Conservation (phyloP, 2,888 invertebrate genomes). For the Ceraclea dissimilis region DNA sequence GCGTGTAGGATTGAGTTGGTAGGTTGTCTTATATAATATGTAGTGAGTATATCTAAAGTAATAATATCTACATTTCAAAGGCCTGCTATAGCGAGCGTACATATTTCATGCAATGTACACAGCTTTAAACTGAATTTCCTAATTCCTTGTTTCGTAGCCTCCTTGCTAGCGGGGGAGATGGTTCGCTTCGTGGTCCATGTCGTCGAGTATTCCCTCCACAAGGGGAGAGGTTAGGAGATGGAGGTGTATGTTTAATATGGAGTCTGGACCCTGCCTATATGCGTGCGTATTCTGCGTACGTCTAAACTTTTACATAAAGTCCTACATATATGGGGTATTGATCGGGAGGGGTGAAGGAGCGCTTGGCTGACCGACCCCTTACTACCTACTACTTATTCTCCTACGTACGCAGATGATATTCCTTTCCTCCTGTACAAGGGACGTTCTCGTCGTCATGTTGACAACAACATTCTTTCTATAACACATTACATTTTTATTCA, state of each 20-base stretch:
- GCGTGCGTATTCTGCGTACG: slow-evolving; percentile 25
- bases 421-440: slow-evolving; percentile 17
- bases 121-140: slow-evolving; percentile 11
- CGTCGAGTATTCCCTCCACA: slow-evolving; percentile 10
- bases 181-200: slow-evolving; percentile 12
- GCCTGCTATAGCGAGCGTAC: slow-evolving; percentile 1
- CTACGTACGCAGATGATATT: slow-evolving; percentile 25
- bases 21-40: no score
- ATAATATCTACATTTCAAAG: neutral
- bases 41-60: no score
- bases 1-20: no score
- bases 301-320: slow-evolving; percentile 27
- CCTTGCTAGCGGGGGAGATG: neutral
- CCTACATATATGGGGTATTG: slow-evolving; percentile 27
- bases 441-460: neutral
- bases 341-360: slow-evolving; percentile 21
- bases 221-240: neutral
- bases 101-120: slow-evolving; percentile 5
- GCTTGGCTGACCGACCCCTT: slow-evolving; percentile 14
- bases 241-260: slow-evolving; percentile 14
- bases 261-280: slow-evolving; percentile 14
- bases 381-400: neutral
- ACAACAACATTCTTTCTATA: neutral
- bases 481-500: neutral
- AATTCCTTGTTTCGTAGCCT: slow-evolving; percentile 8